Conservation (phyloP, 2,797 vertebrate species). For the Crossoptilon crossoptilon region DNA sequence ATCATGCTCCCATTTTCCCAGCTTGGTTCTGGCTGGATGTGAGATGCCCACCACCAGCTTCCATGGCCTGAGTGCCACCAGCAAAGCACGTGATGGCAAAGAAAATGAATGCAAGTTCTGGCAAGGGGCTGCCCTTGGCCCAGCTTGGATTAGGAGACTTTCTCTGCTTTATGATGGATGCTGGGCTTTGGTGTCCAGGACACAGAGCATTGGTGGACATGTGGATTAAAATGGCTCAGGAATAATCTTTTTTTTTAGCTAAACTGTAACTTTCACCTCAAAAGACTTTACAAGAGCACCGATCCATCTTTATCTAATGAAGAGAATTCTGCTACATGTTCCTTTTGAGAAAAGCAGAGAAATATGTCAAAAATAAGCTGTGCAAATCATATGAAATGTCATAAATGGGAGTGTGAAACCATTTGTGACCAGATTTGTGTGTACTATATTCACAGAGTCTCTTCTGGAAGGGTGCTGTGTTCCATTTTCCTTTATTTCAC, state of each 20-base stretch:
- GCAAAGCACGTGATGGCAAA: background rate
- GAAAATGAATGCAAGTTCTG: background rate
- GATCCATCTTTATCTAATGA: background rate
- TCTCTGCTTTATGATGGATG: background rate
- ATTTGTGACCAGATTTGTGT: background rate
- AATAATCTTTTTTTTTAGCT: background rate
- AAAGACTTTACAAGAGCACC: background rate
- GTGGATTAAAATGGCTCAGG: background rate
- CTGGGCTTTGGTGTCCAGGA: background rate
- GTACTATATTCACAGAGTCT: background rate
- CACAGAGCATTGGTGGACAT: background rate
- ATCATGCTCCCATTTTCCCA: background rate
- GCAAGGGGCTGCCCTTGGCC: background rate
- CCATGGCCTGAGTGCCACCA: background rate
- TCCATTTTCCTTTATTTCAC: background rate
- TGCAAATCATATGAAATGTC: background rate
- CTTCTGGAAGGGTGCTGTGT: background rate
- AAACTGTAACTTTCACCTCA: background rate
- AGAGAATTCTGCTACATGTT: background rate
- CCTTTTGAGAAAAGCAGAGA: background rate
- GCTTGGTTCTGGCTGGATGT: background rate
- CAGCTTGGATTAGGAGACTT: background rate
- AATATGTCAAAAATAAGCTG: background rate
- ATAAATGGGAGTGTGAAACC: background rate
- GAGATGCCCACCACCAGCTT: background rate